phyloP scores from a whole-genome alignment of 2,113 vertebrate species.

The Capreolus pygargus region DNA sequence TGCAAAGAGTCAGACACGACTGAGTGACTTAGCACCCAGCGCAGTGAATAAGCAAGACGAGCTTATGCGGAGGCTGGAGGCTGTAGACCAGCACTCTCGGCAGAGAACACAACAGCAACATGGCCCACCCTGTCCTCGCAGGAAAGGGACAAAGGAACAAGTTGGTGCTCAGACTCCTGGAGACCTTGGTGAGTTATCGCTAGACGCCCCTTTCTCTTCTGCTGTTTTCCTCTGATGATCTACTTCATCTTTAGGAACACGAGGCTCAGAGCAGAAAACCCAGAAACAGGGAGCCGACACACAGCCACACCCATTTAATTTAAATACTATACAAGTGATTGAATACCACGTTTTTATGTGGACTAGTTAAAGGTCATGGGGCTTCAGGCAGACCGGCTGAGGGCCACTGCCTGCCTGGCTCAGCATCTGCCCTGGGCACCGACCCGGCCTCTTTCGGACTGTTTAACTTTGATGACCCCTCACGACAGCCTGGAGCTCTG shows the following conservation, averaged over 20 bases:
- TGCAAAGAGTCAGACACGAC: background rate
- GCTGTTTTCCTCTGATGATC: too few relatives aligned
- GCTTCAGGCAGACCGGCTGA: background rate
- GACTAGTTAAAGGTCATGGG: background rate
- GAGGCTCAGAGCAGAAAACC: background rate
- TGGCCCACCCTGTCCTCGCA: rapidly evolving
- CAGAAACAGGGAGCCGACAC: background rate
- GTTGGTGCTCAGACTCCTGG: background rate
- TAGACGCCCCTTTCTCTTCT: background rate
- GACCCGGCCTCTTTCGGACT: background rate
- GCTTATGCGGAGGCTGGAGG: too few relatives aligned
- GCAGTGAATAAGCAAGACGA: too few relatives aligned
- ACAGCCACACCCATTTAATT: too few relatives aligned
- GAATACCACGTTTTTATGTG: rapidly evolving
- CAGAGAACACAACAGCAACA: background rate
- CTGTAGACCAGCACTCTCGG: rapidly evolving
- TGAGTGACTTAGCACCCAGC: background rate
- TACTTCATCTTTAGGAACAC: background rate
- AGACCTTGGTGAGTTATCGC: background rate
- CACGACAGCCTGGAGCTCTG: background rate
- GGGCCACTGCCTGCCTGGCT: too few relatives aligned
- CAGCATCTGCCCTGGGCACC: background rate
- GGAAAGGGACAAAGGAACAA: background rate
- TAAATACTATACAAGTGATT: rapidly evolving
- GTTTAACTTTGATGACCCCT: too few relatives aligned